Base-by-base conservation (phyloP, 1,140 invertebrate species). In the Zaprionus vittiger region DNA sequence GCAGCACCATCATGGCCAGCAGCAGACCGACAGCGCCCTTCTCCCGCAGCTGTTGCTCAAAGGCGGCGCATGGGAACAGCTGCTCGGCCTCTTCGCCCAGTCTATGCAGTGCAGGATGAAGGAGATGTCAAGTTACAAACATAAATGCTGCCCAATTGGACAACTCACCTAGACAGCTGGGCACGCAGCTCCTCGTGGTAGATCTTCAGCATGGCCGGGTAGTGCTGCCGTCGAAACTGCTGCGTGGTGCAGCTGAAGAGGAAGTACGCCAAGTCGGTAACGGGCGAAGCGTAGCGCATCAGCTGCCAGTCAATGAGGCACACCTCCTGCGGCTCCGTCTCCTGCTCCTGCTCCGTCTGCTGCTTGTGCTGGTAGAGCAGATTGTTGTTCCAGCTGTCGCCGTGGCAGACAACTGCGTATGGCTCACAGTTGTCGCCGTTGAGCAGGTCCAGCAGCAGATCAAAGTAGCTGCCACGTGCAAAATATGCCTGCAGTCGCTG, bases 351-450 rank as follows among this genome's bases (percentile, higher is more conserved):
- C 15, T 5, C 38, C 14, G 38, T n/a, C 15, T 7, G 4, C 15
- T n/a, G 15, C 38, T n/a, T 34, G 31, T 34, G 92, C 70, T 92
- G 92, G 80, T 94, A 95, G 49, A 95, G 73, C 20, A 95, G 91
- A 68, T 95, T 95, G 70, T 95, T 95, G 54, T 93, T 93, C 93
- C 94, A 94, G 73, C 93, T 94, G 77, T 95, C 94, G n/a, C 94
- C 94, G 76, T 95, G 94, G 28, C 92, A 93, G 15, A 94, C 44
- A 9, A 94, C 93, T 7, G 92, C 87, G 70, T 92, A 91, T 3
- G 93, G 93, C 60, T 93, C 93, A 38, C 77, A 82, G 20, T 71
- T 69, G 4, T 78, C 59, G 6, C 77, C 79, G 31, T 59, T 78
- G 12, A 83, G 54, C 28, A 83, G 20, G 1, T 57, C 56, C 9